Percentiles rank a stretch among this genome's conserved stretches.
Conservation (phyloP, 2,888 invertebrate genomes). For the Tuta absoluta region DNA sequence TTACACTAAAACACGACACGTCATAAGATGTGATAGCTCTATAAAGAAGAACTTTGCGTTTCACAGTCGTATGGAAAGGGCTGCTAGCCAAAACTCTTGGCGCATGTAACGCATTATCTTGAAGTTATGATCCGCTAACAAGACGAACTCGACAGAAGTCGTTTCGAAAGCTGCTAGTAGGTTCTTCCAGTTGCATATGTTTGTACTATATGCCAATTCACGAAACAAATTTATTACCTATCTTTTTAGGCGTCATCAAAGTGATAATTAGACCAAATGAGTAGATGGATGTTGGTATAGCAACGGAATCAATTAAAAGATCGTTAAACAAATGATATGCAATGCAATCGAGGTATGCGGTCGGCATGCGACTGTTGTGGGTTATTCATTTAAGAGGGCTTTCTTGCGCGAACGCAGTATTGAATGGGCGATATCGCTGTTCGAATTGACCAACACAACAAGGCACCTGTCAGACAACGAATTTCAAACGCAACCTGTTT, state of each 20-base stretch:
- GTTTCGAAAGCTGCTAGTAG: slow-evolving; percentile 4
- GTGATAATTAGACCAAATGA: slow-evolving; percentile 2
- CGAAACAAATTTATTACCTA: background rate
- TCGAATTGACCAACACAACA: background rate
- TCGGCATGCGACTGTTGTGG: slow-evolving; percentile 22
- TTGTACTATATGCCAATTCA: background rate
- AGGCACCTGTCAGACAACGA: background rate
- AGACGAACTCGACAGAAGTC: background rate
- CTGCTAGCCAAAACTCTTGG: slow-evolving; percentile 6
- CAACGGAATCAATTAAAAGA: slow-evolving; percentile 20
- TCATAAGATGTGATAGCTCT: background rate
- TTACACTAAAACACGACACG: background rate
- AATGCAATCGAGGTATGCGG: slow-evolving; percentile 19
- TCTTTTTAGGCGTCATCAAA: background rate
- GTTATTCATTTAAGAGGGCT: slow-evolving; percentile 38
- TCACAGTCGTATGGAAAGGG: background rate
- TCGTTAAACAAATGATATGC: slow-evolving; percentile 22
- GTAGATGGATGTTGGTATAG: slow-evolving; percentile 11
- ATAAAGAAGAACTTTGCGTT: background rate
- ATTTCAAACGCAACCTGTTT: background rate
- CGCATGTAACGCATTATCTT: slow-evolving; percentile 5
- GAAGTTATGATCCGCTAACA: slow-evolving; percentile 8
- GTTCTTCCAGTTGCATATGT: background rate
- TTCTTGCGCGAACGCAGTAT: slow-evolving; percentile 53
- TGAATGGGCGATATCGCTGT: slow-evolving; percentile 65